Evolutionary conservation across 2,113 vertebrate genomes (phyloP), one percentile per base, ranked within the genome.

Genomic region (Rhinoptilus africanus): DNA sequence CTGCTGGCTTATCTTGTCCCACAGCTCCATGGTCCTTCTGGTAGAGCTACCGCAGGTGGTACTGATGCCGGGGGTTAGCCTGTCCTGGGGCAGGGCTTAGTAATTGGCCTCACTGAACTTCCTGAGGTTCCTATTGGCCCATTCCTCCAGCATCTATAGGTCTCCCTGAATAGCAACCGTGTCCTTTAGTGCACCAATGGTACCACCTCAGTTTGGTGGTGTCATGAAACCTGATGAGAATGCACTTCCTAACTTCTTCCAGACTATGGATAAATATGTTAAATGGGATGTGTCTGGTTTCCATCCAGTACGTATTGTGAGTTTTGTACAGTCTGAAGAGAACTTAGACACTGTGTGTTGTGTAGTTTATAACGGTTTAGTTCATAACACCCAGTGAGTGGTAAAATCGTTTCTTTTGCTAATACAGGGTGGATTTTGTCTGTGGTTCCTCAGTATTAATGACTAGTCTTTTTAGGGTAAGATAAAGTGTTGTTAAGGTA

Each of bases 291-390:
- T 59, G 17, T 72, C 11, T 72, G 16, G 8, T 47, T 88, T 47
- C 28, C 1, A 1, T n/a, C 10, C 6, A n/a, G 35, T 71, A 39
- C 17, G 21, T 77, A 39, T 27, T 7, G 30, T 56, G 45, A 93
- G 64, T 85, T 93, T 93, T 63, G 60, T 60, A 92, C 28, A 64
- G 47, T 57, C 73, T 83, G 87, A 73, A 63, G 54, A 68, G n/a
- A 54, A 78, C 22, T 67, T 80, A 5, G 71, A 93, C 63, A 53
- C 88, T 43, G 53, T 80, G 43, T 87, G 28, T 39, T 83, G 62
- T 89, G 75, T 69, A 92, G 71, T 62, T 94, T 80, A 84, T 54
- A 92, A 88, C 90, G 30, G 66, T 80, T 93, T 89, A 91, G 87
- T 86, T 96, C 45, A 80, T 88, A 63, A 83, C 56, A 93, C 83